Evolutionary conservation across 2,888 invertebrate genomes (phyloP).

Genomic region (Neria commutata): DNA sequence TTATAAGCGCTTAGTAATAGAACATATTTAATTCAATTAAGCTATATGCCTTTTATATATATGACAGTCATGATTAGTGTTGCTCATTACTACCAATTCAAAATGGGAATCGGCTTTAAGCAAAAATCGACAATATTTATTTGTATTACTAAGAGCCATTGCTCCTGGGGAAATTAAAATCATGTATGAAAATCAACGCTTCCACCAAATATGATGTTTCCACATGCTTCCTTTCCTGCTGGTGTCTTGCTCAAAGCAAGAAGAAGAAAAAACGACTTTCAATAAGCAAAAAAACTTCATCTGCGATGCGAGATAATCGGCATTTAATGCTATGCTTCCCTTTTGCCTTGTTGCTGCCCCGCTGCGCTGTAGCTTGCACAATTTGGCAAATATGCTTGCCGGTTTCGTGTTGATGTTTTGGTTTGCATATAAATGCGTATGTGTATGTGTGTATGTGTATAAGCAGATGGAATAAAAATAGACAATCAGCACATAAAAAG

Average conservation of each 20-base stretch:
- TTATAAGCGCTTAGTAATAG: too few relatives aligned
- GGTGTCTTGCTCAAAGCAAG: neutral
- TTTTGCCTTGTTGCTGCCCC: neutral
- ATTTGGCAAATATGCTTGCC: neutral
- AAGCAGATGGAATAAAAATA: neutral
- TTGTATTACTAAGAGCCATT: too few relatives aligned
- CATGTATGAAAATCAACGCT: neutral
- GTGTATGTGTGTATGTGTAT: slow-evolving; percentile 5
- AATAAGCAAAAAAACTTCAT: neutral
- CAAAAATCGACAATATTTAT: too few relatives aligned
- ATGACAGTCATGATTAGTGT: too few relatives aligned
- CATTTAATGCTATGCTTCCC: neutral
- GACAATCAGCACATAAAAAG: neutral
- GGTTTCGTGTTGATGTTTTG: too few relatives aligned
- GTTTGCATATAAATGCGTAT: neutral
- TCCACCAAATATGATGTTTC: neutral
- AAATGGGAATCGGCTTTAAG: too few relatives aligned
- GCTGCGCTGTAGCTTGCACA: neutral
- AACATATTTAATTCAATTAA: too few relatives aligned
- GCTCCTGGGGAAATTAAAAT: neutral
- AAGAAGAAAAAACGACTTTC: too few relatives aligned
- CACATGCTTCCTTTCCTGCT: neutral
- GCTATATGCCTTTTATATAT: too few relatives aligned
- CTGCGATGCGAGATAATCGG: neutral
- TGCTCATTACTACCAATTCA: too few relatives aligned